Percentiles rank a stretch among this genome's conserved stretches.
Evolutionary conservation across 1,140 invertebrate species (phyloP).

Genomic region (Listronotus oregonensis): DNA sequence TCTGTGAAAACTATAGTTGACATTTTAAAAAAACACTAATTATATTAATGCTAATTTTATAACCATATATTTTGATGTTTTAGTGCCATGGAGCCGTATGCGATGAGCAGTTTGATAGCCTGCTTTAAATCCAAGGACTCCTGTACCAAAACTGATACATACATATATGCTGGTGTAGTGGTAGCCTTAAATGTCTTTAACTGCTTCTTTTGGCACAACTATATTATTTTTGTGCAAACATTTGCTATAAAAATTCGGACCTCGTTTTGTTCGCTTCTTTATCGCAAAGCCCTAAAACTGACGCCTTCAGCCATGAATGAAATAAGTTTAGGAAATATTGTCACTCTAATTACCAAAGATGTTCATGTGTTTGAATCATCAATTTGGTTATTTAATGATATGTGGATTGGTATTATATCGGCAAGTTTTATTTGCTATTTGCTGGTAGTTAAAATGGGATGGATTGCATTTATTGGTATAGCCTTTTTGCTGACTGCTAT

Average conservation of each 20-base stretch:
- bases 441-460: conserved; percentile 75
- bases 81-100: conserved; percentile 38
- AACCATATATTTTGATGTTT: no score
- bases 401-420: conserved; percentile 82
- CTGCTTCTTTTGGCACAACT: conserved; percentile 64
- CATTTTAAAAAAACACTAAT: no score
- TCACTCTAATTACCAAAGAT: conserved; percentile 86
- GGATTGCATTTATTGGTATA: conserved; percentile 77
- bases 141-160: conserved; percentile 28
- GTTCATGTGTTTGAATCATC: conserved; percentile 73
- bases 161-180: conserved; percentile 26
- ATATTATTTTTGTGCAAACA: conserved; percentile 72
- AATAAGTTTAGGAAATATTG: conserved; percentile 84
- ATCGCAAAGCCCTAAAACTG: conserved; percentile 77
- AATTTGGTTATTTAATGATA: conserved; percentile 72
- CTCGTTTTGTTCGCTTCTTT: conserved; percentile 78
- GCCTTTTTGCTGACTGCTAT: conserved; percentile 79
- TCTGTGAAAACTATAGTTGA: no score
- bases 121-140: conserved; percentile 55
- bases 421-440: conserved; percentile 76
- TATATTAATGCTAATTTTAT: no score
- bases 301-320: conserved; percentile 74
- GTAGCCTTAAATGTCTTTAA: conserved; percentile 8
- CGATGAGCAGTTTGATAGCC: conserved; percentile 35
- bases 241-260: conserved; percentile 81